Conservation (phyloP, 2,888 invertebrate species). For the Blastobasis lacticolella region DNA sequence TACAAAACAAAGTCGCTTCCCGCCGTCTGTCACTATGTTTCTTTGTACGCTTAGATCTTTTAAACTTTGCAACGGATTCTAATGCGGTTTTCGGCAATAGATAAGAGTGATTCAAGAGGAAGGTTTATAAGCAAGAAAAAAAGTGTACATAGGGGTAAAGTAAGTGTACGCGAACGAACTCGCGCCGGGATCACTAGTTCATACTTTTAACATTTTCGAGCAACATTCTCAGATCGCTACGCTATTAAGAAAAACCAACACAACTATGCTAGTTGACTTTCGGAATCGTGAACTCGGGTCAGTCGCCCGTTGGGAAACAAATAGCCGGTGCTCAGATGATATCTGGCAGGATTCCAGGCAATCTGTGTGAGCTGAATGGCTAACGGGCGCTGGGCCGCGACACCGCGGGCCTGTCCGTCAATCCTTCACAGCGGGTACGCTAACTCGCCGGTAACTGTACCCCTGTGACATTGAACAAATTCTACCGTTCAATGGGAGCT, state of each 20-base stretch:
- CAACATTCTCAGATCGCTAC: constrained; percentile 1
- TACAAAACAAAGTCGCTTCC: no score
- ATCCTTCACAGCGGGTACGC: constrained; percentile 40
- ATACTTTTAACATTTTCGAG: not conserved
- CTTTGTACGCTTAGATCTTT: no score
- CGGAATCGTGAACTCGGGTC: constrained; percentile 14
- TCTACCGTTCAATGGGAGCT: constrained; percentile 9
- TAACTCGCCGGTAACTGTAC: constrained; percentile 31
- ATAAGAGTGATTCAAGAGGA: no score
- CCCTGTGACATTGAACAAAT: constrained; percentile 38
- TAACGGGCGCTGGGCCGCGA: constrained; percentile 57
- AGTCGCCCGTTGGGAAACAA: constrained; percentile 30
- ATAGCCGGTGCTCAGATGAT: constrained; percentile 38
- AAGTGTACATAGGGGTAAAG: no score
- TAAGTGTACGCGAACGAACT: no score
- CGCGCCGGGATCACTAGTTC: no score
- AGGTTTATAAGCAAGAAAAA: no score
- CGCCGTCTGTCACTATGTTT: no score
- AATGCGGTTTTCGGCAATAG: no score
- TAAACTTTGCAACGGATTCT: not conserved
- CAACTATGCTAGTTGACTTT: no score
- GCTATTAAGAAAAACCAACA: no score
- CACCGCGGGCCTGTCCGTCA: constrained; percentile 52
- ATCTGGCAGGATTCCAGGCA: constrained; percentile 59
- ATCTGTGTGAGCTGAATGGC: constrained; percentile 55